A percentile compares a stretch with the other conserved stretches of the same genome.
These are phyloP conservation scores for Aphelinus certus DNA, from an alignment of 1,140 invertebrate genomes.

Conservation along the genomic window DNA sequence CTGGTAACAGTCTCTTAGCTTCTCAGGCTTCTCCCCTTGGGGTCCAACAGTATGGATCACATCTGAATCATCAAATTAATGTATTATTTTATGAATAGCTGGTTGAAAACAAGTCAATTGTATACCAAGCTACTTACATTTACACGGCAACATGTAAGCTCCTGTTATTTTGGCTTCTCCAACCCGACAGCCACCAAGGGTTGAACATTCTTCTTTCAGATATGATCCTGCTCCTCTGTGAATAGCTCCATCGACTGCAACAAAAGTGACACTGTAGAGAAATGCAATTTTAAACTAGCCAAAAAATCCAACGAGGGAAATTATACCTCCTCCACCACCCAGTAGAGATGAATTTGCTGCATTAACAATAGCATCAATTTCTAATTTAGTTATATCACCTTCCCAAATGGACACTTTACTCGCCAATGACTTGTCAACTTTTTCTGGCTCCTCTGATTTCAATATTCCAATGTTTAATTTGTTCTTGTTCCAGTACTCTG, in stretches of 20 bases:
- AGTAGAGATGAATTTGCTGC: constrained; percentile 84
- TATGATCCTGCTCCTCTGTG: constrained; percentile 78
- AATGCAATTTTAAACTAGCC: no score
- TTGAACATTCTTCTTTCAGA: constrained; percentile 77
- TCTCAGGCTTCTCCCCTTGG: constrained; percentile 73
- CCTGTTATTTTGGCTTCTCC: constrained; percentile 86
- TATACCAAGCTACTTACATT: constrained; percentile 66
- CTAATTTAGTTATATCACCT: constrained; percentile 88
- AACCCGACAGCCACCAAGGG: constrained; percentile 76
- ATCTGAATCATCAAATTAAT: constrained; percentile 64
- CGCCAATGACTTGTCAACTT: constrained; percentile 63
- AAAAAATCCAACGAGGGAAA: background rate
- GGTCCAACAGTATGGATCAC: constrained; percentile 88
- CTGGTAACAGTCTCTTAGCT: constrained; percentile 76
- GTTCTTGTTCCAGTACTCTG: constrained; percentile 63
- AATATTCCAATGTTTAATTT: constrained; percentile 55
- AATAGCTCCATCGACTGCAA: constrained; percentile 84
- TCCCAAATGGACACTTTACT: constrained; percentile 75
- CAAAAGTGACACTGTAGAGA: no score
- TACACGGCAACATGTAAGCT: constrained; percentile 82
- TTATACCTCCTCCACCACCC: constrained; percentile 81
- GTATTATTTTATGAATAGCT: background rate
- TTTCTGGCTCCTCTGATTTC: constrained; percentile 53
- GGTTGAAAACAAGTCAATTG: background rate
- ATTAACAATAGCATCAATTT: constrained; percentile 93